Evolutionary conservation across 2,888 invertebrate genomes (phyloP), one percentile per base, ranked within the genome.

Genomic region (Pollenia angustigena): DNA sequence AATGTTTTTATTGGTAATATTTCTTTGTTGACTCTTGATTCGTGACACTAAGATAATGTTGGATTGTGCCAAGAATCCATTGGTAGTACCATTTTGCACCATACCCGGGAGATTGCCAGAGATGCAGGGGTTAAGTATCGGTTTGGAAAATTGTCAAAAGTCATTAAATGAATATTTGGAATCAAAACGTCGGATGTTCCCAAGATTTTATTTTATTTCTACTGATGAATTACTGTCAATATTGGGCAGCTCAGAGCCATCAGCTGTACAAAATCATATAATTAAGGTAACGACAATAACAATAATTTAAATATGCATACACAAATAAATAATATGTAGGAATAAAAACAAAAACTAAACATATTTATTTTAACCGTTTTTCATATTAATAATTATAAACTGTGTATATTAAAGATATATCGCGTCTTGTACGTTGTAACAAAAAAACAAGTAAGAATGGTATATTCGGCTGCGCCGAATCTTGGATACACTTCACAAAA

Each of bases 171-270:
- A 98, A 91, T 98, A 98, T 92, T 94, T 98, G 88, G 97, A 97
- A 92, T 96, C 96, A 0, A 98, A 98, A 93, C 94, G 98, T 66
- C 95, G 97, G 85, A 95, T 97, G 87, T 98, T 98, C 93, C 97
- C 98, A 3, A 94, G 98, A 72, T 98, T 98, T 94, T 98, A 97
- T 94, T 98, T 98, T 93, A 97, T 98, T 91, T 98, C 98, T 4
- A 98, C 98, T 44, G 98, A 98, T 90, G 98, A 98, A 92, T 93
- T 98, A 88, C 94, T 99, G 9, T 97, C 97, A 2, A 97, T 98
- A 89, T 94, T 98, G 72, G 98, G 98, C 14, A 97, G 97, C 91
- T 97, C 96, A 88, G 96, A 97, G 87, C 96, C 97, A 11, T 94
- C 94, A 75, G 96, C 97, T 90, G 97, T 98, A 10, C 98, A 98